Conservation (phyloP, 2,113 vertebrate species). For the Vimba vimba region DNA sequence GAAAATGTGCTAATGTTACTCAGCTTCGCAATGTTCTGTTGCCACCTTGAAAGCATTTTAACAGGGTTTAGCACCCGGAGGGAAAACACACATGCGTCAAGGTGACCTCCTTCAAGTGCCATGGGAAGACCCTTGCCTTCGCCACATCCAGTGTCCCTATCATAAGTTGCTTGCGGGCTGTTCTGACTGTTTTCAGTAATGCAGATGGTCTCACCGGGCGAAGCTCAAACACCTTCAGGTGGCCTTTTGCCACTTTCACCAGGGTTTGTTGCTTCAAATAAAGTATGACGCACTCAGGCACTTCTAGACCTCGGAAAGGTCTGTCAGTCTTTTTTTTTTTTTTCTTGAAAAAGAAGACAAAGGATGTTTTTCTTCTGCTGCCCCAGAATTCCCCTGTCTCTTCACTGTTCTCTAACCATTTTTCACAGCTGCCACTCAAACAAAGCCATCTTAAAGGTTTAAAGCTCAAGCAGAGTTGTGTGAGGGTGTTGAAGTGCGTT, state of each 20-base stretch:
- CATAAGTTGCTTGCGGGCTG: background rate
- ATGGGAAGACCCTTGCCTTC: constrained; percentile 24
- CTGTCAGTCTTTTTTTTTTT: constrained; percentile 26
- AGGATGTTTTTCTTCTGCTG: constrained; percentile 34
- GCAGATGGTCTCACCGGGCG: constrained; percentile 17
- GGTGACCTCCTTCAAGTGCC: constrained; percentile 29
- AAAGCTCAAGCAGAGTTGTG: constrained; percentile 25
- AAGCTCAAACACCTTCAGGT: constrained; percentile 12
- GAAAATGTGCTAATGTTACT: background rate
- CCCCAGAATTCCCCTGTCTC: constrained; percentile 30
- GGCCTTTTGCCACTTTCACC: constrained; percentile 5
- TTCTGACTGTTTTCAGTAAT: constrained; percentile 29
- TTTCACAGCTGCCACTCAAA: constrained; percentile 28
- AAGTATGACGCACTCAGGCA: constrained; percentile 18
- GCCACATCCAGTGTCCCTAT: constrained; percentile 19
- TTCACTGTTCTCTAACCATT: background rate
- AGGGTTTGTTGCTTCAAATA: constrained; percentile 30
- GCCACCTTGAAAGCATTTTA: constrained; percentile 27
- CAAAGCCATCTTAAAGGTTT: constrained; percentile 26
- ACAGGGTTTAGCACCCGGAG: background rate
- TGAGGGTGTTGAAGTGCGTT: constrained; percentile 30
- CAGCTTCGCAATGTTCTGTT: background rate
- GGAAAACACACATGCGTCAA: constrained; percentile 36
- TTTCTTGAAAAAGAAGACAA: constrained; percentile 33
- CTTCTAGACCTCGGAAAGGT: constrained; percentile 36